A percentile compares a stretch with the other conserved stretches of the same genome.
Evolutionary conservation across 2,113 vertebrate species (phyloP).

Genomic region (Chloropsis cyanopogon): DNA sequence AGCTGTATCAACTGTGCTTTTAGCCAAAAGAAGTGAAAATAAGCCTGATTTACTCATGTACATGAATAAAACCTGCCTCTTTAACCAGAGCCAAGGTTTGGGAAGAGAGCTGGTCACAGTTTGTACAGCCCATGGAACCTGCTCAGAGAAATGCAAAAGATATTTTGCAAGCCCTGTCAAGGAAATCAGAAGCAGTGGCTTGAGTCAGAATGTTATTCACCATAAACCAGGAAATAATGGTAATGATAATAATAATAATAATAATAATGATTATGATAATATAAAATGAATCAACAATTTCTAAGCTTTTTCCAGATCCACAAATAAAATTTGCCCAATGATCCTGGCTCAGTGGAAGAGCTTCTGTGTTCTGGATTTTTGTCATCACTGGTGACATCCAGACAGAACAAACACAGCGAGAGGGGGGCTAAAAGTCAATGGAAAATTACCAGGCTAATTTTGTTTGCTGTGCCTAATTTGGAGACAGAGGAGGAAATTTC

Average conservation of each 20-base stretch:
- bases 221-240: background rate
- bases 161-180: background rate
- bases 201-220: background rate
- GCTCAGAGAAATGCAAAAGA: background rate
- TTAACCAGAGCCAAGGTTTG: background rate
- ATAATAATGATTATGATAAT: too few species aligned
- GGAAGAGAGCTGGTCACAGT: background rate
- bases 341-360: background rate
- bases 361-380: background rate
- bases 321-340: background rate
- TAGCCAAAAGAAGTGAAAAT: background rate
- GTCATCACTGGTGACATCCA: background rate
- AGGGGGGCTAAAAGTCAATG: background rate
- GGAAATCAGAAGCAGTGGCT: background rate
- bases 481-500: background rate
- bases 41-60: background rate
- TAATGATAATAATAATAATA: too few species aligned
- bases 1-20: background rate
- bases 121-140: background rate
- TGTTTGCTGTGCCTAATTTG: background rate
- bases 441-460: conserved; percentile 3
- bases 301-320: background rate
- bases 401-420: background rate
- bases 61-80: background rate
- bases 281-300: background rate